Base-by-base conservation (phyloP, 1,140 invertebrate species). In the Lysiphlebus fabarum region DNA sequence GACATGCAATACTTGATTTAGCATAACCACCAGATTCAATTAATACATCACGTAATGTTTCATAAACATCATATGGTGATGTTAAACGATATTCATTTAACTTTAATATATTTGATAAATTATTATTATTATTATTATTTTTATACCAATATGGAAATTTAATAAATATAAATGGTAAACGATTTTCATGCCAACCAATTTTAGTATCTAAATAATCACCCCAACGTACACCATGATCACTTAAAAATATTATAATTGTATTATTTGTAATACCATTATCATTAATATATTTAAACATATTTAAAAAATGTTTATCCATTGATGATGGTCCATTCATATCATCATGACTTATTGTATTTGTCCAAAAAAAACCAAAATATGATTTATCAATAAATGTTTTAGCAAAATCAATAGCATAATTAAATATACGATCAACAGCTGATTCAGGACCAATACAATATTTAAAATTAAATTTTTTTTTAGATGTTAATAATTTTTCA, bases 151-250 rank as follows among this genome's bases (percentile, higher is more conserved):
- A n/a, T n/a, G 95, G 94, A n/a, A 96, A 62, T 65, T 86, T 82
- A 4, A 96, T 75, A 65, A 89, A 90, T 9, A 93, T 81, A 61
- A 93, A 91, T 0, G 95, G 95, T 14, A 98, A 73, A 44, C 93
- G 77, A 71, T 96, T 94, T 75, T 98, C 95, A 59, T 95, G 81
- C 71, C 90, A 87, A 0, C 95, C 95, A 54, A 89, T 85, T 70
- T 90, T 88, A 0, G 93, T 96, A 64, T 85, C 73, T 17, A 90
- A 73, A 14, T 93, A 86, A 4, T 81, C 79, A 2, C 95, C 94
- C 81, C 90, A 96, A 36, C 96, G 76, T 68, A 95, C 88, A 0
- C 96, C 95, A 74, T 98, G 96, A 75, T 98, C 96, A 68, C 93
- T 95, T 64, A 95, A 82, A 12, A 96, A 84, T 33, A 97, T 81